phyloP scores from a whole-genome alignment of 1,140 invertebrate genomes.

The Solen grandis region DNA sequence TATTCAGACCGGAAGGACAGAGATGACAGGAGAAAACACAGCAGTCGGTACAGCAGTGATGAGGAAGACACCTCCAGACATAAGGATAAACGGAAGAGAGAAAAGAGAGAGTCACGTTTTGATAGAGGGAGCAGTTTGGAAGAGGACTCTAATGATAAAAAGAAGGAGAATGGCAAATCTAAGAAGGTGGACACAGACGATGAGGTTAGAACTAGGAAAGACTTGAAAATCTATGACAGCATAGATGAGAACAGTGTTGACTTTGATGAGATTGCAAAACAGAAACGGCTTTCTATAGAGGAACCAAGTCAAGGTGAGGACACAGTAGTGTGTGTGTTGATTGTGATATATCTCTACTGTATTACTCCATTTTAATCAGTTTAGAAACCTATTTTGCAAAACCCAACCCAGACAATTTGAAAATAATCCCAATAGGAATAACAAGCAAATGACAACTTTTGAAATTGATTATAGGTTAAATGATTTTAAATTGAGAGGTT shows the following conservation, averaged over 20 bases:
- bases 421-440: no score
- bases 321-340: neutral
- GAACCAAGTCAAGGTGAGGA: constrained; percentile 25
- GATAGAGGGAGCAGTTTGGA: constrained; percentile 2
- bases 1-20: neutral
- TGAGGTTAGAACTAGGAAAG: no score
- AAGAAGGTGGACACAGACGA: neutral
- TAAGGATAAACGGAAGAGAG: neutral
- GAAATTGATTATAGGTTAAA: no score
- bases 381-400: neutral
- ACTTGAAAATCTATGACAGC: constrained; percentile 54
- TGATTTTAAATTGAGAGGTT: no score
- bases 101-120: neutral
- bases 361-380: neutral
- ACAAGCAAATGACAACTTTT: no score
- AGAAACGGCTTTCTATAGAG: constrained; percentile 69
- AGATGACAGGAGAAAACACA: neutral
- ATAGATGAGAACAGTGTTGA: constrained; percentile 66
- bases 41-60: neutral
- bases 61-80: neutral
- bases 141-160: constrained; percentile 52
- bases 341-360: neutral
- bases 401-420: no score
- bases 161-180: constrained; percentile 32
- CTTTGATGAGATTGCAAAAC: constrained; percentile 77